phyloP scores from a whole-genome alignment of 2,113 vertebrate species.

The rat (Rattus norvegicus) region GRCr8 NC_086029.1:52226001-52226500 shows the following conservation, averaged over 20 bases:
- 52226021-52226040: neutral
- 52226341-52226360: neutral
- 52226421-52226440: neutral
- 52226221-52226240: neutral
- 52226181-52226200: neutral
- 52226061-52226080: neutral
- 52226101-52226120: neutral
- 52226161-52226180: neutral
- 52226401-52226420: neutral
- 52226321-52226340: neutral
- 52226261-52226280: neutral
- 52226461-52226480: neutral
- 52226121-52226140: neutral
- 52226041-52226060: neutral
- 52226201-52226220: neutral
- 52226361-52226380: neutral
- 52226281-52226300: neutral
- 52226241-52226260: neutral
- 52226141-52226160: neutral
- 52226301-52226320: neutral
- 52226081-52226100: neutral
- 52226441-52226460: neutral
- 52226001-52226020: neutral
- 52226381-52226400: neutral
- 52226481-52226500: neutral